Evolutionary conservation across 1,140 invertebrate species (phyloP), one percentile per base, ranked within the genome.

Genomic region (Macrocentrus cingulum): DNA sequence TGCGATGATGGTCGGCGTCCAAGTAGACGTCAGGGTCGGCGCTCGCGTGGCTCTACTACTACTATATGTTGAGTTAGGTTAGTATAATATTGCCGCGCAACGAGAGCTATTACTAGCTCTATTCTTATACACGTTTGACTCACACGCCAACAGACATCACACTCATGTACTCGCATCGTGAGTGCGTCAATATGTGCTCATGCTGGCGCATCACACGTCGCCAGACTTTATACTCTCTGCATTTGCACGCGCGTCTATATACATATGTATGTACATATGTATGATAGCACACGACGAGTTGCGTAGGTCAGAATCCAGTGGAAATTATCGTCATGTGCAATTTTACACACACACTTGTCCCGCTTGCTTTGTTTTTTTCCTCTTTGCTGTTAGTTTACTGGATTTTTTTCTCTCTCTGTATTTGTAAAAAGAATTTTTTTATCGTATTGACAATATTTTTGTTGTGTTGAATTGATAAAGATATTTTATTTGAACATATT

Each of bases 41-140:
- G 36, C 15, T 61, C 64, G 39, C 66, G 69, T 70, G 64, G 50
- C 63, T 59, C 52, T 67, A n/a, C n/a, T n/a, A n/a, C n/a, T n/a
- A n/a, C n/a, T n/a, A n/a, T n/a, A 55, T 59, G 66, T 75, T 69
- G 65, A 50, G 66, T 66, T 76, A 75, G 74, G 74, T 78, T 68
- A 76, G 73, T 60, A n/a, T n/a, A 53, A 50, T 52, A 55, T 56
- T 37, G 15, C 16, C 55, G 44, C 19, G 29, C 19, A 15, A 23
- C 18, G 19, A n/a, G n/a, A 36, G 34, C 65, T 68, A 68, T 68
- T 67, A 67, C 68, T 66, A 59, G 44, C 59, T 67, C 66, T 70
- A 70, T 68, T 68, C 65, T 67, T 69, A 59, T 56, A 19, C 54
- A 48, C 36, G 29, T 25, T 41, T 11, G n/a, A 46, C 0, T 19